Evolutionary conservation across 1,140 invertebrate species (phyloP).

Genomic region (Drosophila micromelanica): DNA sequence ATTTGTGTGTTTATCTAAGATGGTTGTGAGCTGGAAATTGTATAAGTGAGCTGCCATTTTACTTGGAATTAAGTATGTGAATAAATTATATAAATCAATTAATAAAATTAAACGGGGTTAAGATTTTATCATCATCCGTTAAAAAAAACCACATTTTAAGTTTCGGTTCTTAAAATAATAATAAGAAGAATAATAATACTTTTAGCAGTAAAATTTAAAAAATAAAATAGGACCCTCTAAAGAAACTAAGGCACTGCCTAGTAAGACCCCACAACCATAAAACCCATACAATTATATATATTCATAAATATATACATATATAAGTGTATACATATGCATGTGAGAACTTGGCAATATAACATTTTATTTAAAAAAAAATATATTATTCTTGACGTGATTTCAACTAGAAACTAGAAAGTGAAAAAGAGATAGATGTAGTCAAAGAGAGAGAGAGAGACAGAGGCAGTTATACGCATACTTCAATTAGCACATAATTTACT

Average conservation of each 20-base stretch:
- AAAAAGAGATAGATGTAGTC: not conserved
- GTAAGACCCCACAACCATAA: not conserved
- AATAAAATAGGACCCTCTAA: not conserved
- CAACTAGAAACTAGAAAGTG: not conserved
- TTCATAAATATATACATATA: constrained; percentile 2
- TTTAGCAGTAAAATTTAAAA: no score
- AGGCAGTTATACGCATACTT: constrained; percentile 56
- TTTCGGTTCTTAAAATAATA: not conserved
- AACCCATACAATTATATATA: constrained; percentile 4
- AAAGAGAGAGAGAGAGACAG: not conserved
- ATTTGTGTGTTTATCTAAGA: not conserved
- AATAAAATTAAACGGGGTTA: no score
- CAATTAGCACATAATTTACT: constrained; percentile 81
- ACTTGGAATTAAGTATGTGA: no score
- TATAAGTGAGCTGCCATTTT: no score
- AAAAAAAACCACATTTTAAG: no score
- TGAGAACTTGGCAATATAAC: constrained; percentile 10
- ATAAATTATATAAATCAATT: no score
- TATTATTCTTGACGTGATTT: constrained; percentile 29
- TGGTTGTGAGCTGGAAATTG: not conserved
- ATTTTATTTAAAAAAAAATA: constrained; percentile 12
- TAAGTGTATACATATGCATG: not conserved
- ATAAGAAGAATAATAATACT: not conserved
- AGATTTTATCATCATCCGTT: no score
- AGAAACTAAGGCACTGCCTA: not conserved